Evolutionary conservation across 2,797 vertebrate genomes (phyloP), one percentile per base, ranked within the genome.

Genomic region (Siniperca undulata): DNA sequence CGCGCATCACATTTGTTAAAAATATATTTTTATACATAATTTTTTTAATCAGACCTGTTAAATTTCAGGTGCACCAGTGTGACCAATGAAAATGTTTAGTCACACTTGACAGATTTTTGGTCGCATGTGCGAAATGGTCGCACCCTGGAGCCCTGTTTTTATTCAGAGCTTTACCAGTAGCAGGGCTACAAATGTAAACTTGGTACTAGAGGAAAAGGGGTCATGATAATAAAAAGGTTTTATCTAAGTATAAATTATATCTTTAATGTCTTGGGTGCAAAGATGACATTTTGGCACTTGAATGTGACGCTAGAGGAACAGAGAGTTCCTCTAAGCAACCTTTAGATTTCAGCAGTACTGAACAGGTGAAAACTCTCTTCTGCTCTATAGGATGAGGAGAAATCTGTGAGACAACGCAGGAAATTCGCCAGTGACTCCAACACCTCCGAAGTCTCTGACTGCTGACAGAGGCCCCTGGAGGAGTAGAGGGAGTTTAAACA

Each of bases 391-490:
- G 95, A 96, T 38, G 96, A 96, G 80, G 94, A 95, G 34, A 96
- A 95, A 88, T 90, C 91, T 13, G 91, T 96, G 62, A 92, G 96
- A 50, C 95, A 95, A 73, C 94, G 96, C 67, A 91, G 90, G 79
- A 94, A 93, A 79, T 74, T 92, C 38, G 46, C 92, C 81, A 95
- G 90, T 22, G 96, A 96, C 77, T 93, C 94, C 65, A 95, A 94
- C 92, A 89, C 92, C 48, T 95, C 95, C 0, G 96, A 96, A 80
- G 87, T 96, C 24, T 96, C 95, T 0, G 96, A 96, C 91, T 95
- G 93, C 92, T 96, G 94, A 96, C 91, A 86, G 77, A 70, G 82
- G 77, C 69, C 72, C 53, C 53, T 0, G 0, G 79, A 48, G 65
- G 71, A 84, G 40, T 7, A 38, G 22, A 30, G 24, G 40, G 50